Percentiles rank a stretch among this genome's conserved stretches.
Evolutionary conservation across 2,888 invertebrate species (phyloP).

Genomic region (Scaptomyza parva): DNA sequence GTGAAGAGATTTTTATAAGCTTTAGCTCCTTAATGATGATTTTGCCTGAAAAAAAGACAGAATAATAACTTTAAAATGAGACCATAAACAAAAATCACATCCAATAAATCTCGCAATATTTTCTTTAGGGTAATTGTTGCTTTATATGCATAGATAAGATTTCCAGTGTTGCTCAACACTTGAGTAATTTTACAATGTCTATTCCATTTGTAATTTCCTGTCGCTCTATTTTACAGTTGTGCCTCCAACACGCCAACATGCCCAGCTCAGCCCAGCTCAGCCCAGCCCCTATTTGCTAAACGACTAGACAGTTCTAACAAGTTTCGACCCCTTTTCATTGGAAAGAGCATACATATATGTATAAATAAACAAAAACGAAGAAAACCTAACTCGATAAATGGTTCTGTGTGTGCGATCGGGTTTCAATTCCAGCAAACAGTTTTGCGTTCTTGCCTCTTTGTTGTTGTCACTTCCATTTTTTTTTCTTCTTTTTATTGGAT

Average conservation of each 20-base stretch:
- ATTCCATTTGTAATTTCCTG: background rate
- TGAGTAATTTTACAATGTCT: background rate
- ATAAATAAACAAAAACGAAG: slow-evolving; percentile 41
- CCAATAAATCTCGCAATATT: background rate
- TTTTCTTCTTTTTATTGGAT: slow-evolving; percentile 62
- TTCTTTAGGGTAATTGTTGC: background rate
- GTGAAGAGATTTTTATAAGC: no score
- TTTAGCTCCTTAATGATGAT: no score
- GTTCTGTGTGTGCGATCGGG: slow-evolving; percentile 67
- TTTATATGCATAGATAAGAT: background rate
- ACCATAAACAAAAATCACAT: background rate
- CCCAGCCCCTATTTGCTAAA: background rate
- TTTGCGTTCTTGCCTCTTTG: slow-evolving; percentile 22
- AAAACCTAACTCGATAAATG: slow-evolving; percentile 68
- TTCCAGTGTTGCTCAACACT: background rate
- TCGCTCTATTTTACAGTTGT: background rate
- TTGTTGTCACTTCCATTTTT: slow-evolving; percentile 1
- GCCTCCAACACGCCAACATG: background rate
- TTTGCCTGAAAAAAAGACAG: no score
- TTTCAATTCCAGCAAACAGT: slow-evolving; percentile 56
- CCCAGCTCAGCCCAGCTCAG: no score
- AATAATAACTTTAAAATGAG: no score
- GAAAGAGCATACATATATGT: slow-evolving; percentile 37
- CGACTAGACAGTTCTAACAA: slow-evolving; percentile 51
- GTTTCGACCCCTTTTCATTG: slow-evolving; percentile 55